Evolutionary conservation across 2,888 invertebrate species (phyloP).

Genomic region (Epiblema foenella): DNA sequence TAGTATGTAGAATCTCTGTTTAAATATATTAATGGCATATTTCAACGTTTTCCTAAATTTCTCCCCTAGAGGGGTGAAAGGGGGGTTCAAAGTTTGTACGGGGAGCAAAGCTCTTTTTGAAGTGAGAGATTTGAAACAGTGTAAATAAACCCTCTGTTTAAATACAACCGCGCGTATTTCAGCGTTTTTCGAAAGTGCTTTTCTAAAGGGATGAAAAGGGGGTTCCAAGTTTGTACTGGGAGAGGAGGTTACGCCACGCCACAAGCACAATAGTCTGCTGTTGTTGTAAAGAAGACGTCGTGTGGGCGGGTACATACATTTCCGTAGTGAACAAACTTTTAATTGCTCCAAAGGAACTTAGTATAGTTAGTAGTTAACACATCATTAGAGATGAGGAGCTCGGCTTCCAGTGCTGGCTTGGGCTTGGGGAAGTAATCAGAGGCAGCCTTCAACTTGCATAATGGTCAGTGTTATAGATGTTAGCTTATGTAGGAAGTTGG

Average conservation of each 20-base stretch:
- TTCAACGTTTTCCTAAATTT: no score
- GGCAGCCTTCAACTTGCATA: slow-evolving; percentile 23
- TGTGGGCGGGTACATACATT: neutral
- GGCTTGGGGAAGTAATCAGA: slow-evolving; percentile 35
- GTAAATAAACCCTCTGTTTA: no score
- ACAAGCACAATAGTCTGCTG: neutral
- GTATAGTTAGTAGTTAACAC: slow-evolving; percentile 38
- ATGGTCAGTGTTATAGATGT: slow-evolving; percentile 27
- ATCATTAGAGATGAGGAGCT: slow-evolving; percentile 38
- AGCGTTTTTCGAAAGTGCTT: no score
- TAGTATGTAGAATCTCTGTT: no score
- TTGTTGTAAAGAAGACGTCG: slow-evolving; percentile 8
- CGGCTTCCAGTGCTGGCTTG: slow-evolving; percentile 16
- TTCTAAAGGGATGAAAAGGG: no score
- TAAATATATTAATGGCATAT: no score
- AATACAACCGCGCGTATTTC: no score
- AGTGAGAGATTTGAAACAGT: no score
- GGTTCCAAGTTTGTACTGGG: no score
- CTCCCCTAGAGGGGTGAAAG: no score
- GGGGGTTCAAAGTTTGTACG: no score
- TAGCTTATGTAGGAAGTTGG: slow-evolving; percentile 15
- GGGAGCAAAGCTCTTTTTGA: no score
- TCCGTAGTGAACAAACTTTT: slow-evolving; percentile 24
- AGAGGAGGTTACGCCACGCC: neutral
- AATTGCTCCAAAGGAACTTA: slow-evolving; percentile 36